A percentile compares a stretch with the other conserved stretches of the same genome.
phyloP scores from a whole-genome alignment of 2,888 invertebrate species.

The Himalopsyche tibetana region DNA sequence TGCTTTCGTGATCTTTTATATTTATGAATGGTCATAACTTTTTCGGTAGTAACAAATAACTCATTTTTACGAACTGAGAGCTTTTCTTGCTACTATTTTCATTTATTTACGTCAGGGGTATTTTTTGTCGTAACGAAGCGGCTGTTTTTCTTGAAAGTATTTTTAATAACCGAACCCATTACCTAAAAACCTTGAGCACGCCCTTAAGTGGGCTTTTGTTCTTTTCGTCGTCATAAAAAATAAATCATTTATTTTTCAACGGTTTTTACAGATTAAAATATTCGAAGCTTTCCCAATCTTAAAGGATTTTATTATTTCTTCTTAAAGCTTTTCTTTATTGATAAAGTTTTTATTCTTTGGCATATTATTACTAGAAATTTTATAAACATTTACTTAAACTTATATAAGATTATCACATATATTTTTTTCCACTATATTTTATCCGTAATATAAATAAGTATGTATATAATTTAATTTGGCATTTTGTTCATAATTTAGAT shows the following conservation, averaged over 20 bases:
- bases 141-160: slow-evolving; percentile 20
- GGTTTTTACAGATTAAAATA: slow-evolving; percentile 4
- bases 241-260: slow-evolving; percentile 24
- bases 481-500: no score
- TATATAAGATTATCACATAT: no score
- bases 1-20: no score
- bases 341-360: no score
- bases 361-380: no score
- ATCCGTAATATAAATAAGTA: no score
- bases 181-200: neutral
- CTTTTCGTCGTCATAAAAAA: neutral
- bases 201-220: slow-evolving; percentile 17
- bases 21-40: no score
- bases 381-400: no score
- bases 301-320: neutral
- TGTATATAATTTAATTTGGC: no score
- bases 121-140: slow-evolving; percentile 1
- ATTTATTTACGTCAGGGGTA: neutral
- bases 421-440: no score
- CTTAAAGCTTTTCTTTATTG: no score
- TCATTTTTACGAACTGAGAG: neutral
- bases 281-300: neutral
- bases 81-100: neutral
- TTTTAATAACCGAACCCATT: slow-evolving; percentile 21
- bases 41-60: neutral